These are phyloP conservation scores for Orthosia gracilis DNA, from an alignment of 2,888 invertebrate genomes.

Conservation along the genomic window DNA sequence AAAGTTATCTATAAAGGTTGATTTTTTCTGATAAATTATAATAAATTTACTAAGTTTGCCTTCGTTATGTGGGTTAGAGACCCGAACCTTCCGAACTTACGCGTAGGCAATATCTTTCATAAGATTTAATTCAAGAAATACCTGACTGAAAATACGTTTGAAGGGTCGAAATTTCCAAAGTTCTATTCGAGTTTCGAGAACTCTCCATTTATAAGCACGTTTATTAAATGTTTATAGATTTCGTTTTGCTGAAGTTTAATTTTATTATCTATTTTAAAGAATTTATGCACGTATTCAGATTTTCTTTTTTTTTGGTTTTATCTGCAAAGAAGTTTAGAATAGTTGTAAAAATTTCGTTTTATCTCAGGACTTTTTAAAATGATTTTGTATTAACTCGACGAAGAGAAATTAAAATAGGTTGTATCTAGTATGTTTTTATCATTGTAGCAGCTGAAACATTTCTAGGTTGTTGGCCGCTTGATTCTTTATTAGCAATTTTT, in stretches of 20 bases:
- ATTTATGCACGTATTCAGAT: constrained; percentile 23
- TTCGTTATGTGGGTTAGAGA: constrained; percentile 58
- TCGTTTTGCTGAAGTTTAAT: constrained; percentile 31
- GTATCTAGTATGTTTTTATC: neutral
- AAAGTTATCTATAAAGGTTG: constrained; percentile 59
- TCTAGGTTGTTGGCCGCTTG: neutral
- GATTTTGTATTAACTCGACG: neutral
- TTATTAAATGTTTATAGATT: constrained; percentile 62
- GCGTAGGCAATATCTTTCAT: constrained; percentile 58
- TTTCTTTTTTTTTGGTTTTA: constrained; percentile 2
- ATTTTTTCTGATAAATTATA: constrained; percentile 68
- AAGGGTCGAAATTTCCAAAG: constrained; percentile 59
- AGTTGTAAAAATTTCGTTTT: constrained; percentile 6
- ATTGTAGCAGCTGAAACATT: neutral
- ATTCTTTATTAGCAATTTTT: constrained; percentile 20
- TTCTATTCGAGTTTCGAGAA: constrained; percentile 53
- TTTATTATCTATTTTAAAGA: constrained; percentile 21
- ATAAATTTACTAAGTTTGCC: constrained; percentile 66
- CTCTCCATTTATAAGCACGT: constrained; percentile 45
- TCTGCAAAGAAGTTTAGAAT: constrained; percentile 9
- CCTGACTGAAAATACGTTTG: constrained; percentile 64
- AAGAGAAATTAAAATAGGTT: neutral
- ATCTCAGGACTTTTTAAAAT: neutral
- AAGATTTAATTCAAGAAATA: constrained; percentile 67
- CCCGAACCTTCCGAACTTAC: constrained; percentile 53